Evolutionary conservation across 2,113 vertebrate genomes (phyloP), one percentile per base, ranked within the genome.

Genomic region (Camelus dromedarius): DNA sequence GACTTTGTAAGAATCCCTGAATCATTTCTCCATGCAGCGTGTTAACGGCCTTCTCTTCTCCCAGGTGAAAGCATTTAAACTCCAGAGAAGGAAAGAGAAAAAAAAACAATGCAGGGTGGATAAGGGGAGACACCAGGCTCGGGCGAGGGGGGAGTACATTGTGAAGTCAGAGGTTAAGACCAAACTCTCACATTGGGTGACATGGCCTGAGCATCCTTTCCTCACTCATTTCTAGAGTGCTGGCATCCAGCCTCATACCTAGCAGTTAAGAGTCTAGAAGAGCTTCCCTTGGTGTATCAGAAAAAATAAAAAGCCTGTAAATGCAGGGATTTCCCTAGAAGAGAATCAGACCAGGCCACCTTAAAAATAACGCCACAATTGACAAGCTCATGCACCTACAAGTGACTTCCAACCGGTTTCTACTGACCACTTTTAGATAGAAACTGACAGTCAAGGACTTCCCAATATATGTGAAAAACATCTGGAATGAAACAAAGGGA

Each of bases 271-370:
- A 72, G 0, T 66, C 64, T 84, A 20, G 14, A 77, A 85, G 54
- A 90, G 0, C 2, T 6, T 72, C 52, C 19, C 1, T 0, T 12
- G 4, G 9, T n/a, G 0, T 66, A 52, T 58, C 38, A 72, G 32
- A 46, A 80, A 80, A 54, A 18, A 24, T 9, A 76, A 76, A 35
- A 73, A 32, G 0, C 1, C 12, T 87, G 0, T 26, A 70, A 70
- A 32, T 30, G 8, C 32, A 52, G 10, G 11, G 10, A 3, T 20
- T 72, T 86, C 15, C 16, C 50, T 58, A 32, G 26, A 66, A 93
- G 81, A 81, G 10, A 81, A 42, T 46, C 10, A 52, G 26, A 52
- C 10, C 8, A 32, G 4, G 5, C 20, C 4, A 3, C 2, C 12
- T 70, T 56, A 75, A 81, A 75, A 84, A 32, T 30, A 70, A 85